Evolutionary conservation across 1,140 invertebrate species (phyloP), one percentile per base, ranked within the genome.

Genomic region (Tetraneura akinire): DNA sequence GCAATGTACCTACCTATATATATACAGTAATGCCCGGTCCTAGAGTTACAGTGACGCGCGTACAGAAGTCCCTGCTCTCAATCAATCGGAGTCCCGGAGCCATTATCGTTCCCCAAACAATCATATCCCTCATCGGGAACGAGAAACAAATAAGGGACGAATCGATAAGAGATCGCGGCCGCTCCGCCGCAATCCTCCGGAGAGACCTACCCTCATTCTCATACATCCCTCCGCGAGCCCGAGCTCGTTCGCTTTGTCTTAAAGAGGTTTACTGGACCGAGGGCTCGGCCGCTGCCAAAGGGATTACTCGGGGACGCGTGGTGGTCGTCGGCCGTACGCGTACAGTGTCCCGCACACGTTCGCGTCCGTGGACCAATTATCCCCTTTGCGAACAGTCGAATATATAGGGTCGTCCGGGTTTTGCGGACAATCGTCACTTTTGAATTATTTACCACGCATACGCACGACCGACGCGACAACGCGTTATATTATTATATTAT

Each of bases 41-140:
- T n/a, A n/a, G 42, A 16, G 37, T 37, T 37, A 37, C 8, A 37
- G 64, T 68, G 8, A 18, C 49, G 37, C 42, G 4, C n/a, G 4
- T 57, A 57, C n/a, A 21, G 51, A 26, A 14, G 26, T 32, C 14
- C 14, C 6, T 18, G 53, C 74, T 26, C 55, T 62, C 74, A 16
- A 78, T 78, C 74, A 45, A 60, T 78, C 37, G 51, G 6, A 10
- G 9, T 18, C 42, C 21, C 55, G 55, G 23, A 51, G 53, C 53
- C 74, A 78, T 78, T 78, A 78, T 78, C 74, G 74, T 78, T 78
- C 74, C 74, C 74, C n/a, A 29, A 78, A 78, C 74, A 78, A 78
- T 78, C 74, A 78, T 78, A 60, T 47, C 37, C 74, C 53, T 13
- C 32, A 18, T 73, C 3, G 53, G 42, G 45, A 71, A 2, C 53